These are phyloP conservation scores for Phalacrocorax pelagicus DNA, from an alignment of 2,113 vertebrate species.

Conservation along the genomic window DNA sequence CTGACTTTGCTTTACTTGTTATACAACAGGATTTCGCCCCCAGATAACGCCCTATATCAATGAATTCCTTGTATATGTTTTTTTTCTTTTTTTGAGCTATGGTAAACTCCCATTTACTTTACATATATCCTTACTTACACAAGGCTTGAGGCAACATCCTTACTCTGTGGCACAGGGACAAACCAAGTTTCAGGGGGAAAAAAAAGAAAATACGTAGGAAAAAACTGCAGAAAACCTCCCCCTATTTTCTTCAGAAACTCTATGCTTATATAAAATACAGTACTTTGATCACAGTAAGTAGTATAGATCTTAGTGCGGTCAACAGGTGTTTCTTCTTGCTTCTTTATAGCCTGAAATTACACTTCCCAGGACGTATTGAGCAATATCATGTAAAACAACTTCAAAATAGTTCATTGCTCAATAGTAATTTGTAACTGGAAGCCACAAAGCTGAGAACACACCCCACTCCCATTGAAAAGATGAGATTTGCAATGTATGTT, in stretches of 20 bases:
- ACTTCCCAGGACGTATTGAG: background rate
- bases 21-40: background rate
- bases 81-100: background rate
- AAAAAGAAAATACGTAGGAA: background rate
- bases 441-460: background rate
- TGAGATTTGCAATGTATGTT: background rate
- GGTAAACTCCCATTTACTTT: background rate
- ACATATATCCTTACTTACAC: background rate
- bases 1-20: background rate
- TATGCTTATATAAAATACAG: background rate
- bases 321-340: background rate
- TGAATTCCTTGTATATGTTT: background rate
- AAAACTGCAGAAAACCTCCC: background rate
- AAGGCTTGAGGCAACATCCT: background rate
- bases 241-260: background rate
- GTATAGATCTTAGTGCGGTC: background rate
- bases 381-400: background rate
- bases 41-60: background rate
- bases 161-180: background rate
- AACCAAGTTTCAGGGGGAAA: background rate
- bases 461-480: background rate
- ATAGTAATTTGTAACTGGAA: background rate
- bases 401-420: constrained; percentile 12
- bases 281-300: background rate
- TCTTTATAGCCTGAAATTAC: constrained; percentile 4